Percentiles rank a stretch among this genome's conserved stretches.
phyloP scores from a whole-genome alignment of 2,113 vertebrate genomes.

The Chlorodrepanis virens region DNA sequence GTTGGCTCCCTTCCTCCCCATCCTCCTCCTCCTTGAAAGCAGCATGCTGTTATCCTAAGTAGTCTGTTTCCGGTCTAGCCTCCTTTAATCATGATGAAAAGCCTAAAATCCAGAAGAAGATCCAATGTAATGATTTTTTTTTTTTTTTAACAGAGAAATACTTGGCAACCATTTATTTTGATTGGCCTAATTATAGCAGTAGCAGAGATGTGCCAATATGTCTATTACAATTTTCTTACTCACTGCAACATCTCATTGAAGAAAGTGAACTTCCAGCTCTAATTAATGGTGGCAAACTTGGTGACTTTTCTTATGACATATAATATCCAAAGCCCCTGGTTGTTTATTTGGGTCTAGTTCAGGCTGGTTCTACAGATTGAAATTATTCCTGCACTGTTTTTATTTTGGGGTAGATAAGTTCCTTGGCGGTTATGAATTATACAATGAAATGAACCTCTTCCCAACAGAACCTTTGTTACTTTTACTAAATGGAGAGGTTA shows the following conservation, averaged over 20 bases:
- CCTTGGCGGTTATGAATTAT: not conserved
- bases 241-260: not conserved
- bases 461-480: not conserved
- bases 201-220: not conserved
- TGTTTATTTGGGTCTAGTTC: not conserved
- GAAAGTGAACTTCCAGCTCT: not conserved
- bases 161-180: conserved; percentile 29
- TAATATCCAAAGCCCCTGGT: not conserved
- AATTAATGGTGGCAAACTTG: not conserved
- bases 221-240: not conserved
- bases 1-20: not conserved
- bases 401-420: not conserved
- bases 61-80: not conserved
- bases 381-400: not conserved
- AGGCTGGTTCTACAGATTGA: not conserved
- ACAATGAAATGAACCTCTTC: not conserved
- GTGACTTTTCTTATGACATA: not conserved
- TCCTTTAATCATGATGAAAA: conserved; percentile 29
- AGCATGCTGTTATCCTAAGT: not conserved
- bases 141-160: not conserved
- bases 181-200: not conserved
- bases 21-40: not conserved
- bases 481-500: not conserved
- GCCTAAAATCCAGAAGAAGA: conserved; percentile 24
- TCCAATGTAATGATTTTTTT: not conserved